phyloP scores from a whole-genome alignment of 64 coral and sea anemone species.

The Actinia equina region DNA sequence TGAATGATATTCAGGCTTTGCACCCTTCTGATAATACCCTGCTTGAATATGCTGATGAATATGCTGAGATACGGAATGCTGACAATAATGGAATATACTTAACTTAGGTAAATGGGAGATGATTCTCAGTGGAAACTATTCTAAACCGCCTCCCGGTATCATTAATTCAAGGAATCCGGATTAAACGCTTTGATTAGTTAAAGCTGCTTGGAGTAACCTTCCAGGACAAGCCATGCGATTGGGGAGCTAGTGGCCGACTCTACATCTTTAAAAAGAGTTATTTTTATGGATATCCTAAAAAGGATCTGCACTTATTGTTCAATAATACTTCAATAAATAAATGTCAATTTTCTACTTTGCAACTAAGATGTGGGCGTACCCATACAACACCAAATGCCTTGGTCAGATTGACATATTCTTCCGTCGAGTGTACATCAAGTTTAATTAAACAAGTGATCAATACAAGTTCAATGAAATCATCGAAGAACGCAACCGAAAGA shows the following conservation, averaged over 20 bases:
- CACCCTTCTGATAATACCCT: neutral
- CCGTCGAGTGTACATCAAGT: no score
- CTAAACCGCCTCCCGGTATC: neutral
- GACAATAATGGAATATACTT: neutral
- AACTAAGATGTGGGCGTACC: conserved; percentile 18
- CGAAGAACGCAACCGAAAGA: no score
- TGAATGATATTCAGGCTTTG: conserved; percentile 7
- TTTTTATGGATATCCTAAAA: conserved; percentile 6
- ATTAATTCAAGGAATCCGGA: neutral
- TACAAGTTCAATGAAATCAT: no score
- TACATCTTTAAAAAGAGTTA: conserved; percentile 34
- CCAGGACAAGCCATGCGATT: neutral
- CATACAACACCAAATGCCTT: conserved; percentile 23
- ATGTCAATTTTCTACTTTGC: conserved; percentile 28
- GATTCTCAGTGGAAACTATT: neutral
- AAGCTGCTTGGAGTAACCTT: neutral
- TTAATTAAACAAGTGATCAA: no score
- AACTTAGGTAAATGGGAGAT: conserved; percentile 21
- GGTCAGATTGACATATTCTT: conserved; percentile 7
- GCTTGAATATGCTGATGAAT: conserved; percentile 14
- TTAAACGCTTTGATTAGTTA: neutral
- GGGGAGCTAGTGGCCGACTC: conserved; percentile 22
- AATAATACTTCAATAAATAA: conserved; percentile 32
- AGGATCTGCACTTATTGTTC: conserved; percentile 19
- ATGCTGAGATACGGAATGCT: neutral